Conservation (phyloP, 2,797 vertebrate genomes). For the Silurus lanzhouensis region DNA sequence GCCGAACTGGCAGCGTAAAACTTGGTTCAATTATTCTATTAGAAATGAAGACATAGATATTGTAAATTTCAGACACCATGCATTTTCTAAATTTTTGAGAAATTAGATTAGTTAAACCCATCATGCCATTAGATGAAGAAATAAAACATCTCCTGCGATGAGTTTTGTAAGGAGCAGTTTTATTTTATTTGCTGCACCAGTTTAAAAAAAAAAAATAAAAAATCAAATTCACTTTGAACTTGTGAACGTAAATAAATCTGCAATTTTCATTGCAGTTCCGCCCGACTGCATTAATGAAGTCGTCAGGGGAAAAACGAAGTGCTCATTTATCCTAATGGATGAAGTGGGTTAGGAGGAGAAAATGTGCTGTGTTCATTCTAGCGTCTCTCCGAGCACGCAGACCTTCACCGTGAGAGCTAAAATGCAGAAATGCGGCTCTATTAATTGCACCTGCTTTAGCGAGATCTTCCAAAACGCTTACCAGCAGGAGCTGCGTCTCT, state of each 20-base stretch:
- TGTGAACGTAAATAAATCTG: conserved; percentile 5
- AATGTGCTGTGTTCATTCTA: conserved; percentile 27
- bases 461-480: conserved; percentile 62
- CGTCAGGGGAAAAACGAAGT: conserved; percentile 23
- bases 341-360: conserved; percentile 23
- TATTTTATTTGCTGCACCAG: conserved; percentile 12
- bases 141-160: neutral
- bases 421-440: conserved; percentile 4
- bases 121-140: neutral
- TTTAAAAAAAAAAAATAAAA: too few species aligned
- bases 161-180: neutral
- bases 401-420: neutral
- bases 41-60: too few species aligned
- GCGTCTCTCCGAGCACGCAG: conserved; percentile 16
- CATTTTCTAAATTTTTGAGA: too few species aligned
- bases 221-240: neutral
- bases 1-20: too few species aligned
- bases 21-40: too few species aligned
- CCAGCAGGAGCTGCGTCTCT: conserved; percentile 82
- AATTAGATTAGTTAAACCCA: too few species aligned
- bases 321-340: conserved; percentile 45
- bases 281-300: conserved; percentile 41
- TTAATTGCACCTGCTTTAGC: neutral
- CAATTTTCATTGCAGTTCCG: neutral
- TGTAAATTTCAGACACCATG: too few species aligned